phyloP scores from a whole-genome alignment of 1,140 invertebrate species.

The Eriosoma lanigerum region DNA sequence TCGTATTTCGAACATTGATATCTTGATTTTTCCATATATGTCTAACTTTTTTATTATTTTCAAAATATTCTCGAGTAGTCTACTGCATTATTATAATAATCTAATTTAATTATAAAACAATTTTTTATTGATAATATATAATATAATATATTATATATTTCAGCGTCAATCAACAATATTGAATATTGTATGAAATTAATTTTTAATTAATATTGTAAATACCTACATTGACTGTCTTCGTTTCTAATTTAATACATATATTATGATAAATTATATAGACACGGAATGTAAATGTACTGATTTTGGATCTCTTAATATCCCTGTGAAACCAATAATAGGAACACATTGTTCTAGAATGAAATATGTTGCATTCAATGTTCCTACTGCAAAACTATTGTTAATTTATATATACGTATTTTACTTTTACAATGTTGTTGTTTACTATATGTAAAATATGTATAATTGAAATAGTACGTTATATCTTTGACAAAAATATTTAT shows the following conservation, averaged over 20 bases:
- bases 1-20: background rate
- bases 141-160: background rate
- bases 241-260: constrained; percentile 11
- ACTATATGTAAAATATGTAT: too few species aligned
- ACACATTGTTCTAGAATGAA: constrained; percentile 6
- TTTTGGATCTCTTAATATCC: constrained; percentile 42
- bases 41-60: background rate
- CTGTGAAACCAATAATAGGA: constrained; percentile 7
- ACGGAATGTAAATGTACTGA: constrained; percentile 39
- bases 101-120: constrained; percentile 15
- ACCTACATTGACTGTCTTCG: constrained; percentile 46
- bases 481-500: too few species aligned
- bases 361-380: constrained; percentile 39
- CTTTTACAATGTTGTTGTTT: background rate
- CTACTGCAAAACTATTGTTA: constrained; percentile 37
- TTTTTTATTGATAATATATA: background rate
- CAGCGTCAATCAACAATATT: constrained; percentile 31
- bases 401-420: constrained; percentile 16
- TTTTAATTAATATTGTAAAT: constrained; percentile 32
- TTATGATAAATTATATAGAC: background rate
- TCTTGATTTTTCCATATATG: background rate
- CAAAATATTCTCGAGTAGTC: background rate
- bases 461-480: too few species aligned
- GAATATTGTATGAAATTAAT: constrained; percentile 7
- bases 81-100: background rate